Percentiles rank a stretch among this genome's conserved stretches.
These are phyloP conservation scores for Balaenoptera acutorostrata DNA, from an alignment of 2,113 vertebrate species.

Conservation along the genomic window DNA sequence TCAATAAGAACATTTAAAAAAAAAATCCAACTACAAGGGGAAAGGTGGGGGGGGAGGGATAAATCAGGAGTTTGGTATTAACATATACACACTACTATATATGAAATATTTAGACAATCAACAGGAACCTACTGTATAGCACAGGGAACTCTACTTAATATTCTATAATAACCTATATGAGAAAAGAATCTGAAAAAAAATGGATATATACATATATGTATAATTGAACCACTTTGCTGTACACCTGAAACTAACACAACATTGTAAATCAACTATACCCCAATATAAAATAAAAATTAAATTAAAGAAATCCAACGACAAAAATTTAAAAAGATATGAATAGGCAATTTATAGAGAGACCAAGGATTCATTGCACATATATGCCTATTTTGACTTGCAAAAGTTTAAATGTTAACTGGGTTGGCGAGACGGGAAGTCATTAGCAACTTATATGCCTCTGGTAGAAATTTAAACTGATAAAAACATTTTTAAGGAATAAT, in stretches of 20 bases:
- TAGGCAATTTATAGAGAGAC: background rate
- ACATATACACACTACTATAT: background rate
- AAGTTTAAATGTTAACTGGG: background rate
- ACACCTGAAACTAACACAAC: background rate
- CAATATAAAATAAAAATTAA: background rate
- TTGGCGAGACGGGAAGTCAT: background rate
- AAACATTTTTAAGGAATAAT: background rate
- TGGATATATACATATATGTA: background rate
- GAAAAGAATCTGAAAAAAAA: background rate
- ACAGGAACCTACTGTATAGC: background rate
- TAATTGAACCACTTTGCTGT: background rate
- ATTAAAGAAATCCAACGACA: background rate
- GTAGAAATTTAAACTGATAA: background rate
- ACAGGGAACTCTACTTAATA: background rate
- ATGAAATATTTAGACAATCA: background rate
- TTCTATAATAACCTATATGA: background rate
- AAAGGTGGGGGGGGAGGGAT: background rate
- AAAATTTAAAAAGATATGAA: background rate
- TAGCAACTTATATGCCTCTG: background rate
- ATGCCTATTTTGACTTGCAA: background rate
- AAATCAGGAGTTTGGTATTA: background rate
- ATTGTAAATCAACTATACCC: background rate
- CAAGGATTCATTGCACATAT: background rate
- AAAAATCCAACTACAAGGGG: background rate
- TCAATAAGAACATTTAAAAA: background rate